Percentiles rank a stretch among this genome's conserved stretches.
phyloP scores from a whole-genome alignment of 1,140 invertebrate species.

The Chironomus striatipennis region DNA sequence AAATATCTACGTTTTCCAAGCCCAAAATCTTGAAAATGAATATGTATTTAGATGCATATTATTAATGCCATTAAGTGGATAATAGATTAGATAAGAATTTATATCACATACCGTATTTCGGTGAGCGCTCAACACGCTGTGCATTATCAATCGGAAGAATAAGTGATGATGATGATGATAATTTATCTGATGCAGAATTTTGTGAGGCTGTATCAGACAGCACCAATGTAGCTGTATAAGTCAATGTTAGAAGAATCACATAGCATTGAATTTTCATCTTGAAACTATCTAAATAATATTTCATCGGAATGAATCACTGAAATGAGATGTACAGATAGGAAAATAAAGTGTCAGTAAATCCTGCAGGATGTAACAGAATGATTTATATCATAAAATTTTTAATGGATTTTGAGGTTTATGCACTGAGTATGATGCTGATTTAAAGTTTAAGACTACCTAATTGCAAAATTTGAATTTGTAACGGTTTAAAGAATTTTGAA shows the following conservation, averaged over 20 bases:
- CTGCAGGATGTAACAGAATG: too few species aligned
- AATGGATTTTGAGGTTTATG: too few species aligned
- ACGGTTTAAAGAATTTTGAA: too few species aligned
- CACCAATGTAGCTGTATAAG: background rate
- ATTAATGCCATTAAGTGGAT: background rate
- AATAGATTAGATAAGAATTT: background rate
- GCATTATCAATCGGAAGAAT: background rate
- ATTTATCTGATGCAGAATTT: background rate
- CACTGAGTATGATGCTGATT: too few species aligned
- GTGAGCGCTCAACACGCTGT: constrained; percentile 11
- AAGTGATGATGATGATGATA: background rate
- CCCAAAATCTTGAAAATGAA: constrained; percentile 36
- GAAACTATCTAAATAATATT: constrained; percentile 16
- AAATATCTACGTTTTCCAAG: constrained; percentile 36
- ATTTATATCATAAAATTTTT: too few species aligned
- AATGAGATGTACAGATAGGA: too few species aligned
- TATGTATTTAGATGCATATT: background rate
- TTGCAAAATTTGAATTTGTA: too few species aligned
- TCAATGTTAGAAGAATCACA: background rate
- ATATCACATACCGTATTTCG: background rate
- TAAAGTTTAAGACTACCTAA: too few species aligned
- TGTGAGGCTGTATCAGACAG: background rate
- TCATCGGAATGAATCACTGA: background rate
- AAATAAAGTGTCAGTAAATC: too few species aligned
- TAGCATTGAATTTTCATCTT: constrained; percentile 2